Percentiles rank a stretch among this genome's conserved stretches.
phyloP scores from a whole-genome alignment of 2,113 vertebrate species.

The Neopipo cinnamomea region DNA sequence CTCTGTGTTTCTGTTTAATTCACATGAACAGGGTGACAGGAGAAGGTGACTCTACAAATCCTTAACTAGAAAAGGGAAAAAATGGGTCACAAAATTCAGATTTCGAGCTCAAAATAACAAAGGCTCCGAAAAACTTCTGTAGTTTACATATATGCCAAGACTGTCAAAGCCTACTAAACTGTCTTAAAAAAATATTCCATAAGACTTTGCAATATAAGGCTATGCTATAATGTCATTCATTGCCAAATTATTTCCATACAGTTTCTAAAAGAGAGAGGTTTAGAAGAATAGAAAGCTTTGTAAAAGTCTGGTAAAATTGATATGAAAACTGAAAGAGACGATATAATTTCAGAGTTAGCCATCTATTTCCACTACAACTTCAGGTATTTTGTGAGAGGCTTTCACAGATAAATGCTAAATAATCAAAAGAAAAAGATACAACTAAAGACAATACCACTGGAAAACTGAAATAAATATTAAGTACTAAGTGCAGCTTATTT shows the following conservation, averaged over 20 bases:
- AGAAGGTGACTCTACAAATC: slow-evolving; percentile 21
- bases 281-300: no score
- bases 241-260: no score
- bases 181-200: neutral
- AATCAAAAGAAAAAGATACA: no score
- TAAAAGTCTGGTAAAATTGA: no score
- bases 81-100: slow-evolving; percentile 10
- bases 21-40: neutral
- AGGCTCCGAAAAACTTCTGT: neutral
- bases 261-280: no score
- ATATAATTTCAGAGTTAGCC: no score
- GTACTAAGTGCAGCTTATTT: neutral
- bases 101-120: slow-evolving; percentile 17
- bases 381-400: no score
- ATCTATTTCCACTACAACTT: no score
- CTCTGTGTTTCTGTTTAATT: neutral
- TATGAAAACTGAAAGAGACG: no score
- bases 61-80: slow-evolving; percentile 37
- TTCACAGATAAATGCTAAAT: no score
- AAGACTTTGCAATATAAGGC: slow-evolving; percentile 12
- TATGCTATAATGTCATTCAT: neutral
- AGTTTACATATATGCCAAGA: neutral
- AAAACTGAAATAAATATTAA: neutral
- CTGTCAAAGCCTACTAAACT: neutral
- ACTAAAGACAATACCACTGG: neutral